Conservation (phyloP, 1,140 invertebrate genomes). For the Atta texana region DNA sequence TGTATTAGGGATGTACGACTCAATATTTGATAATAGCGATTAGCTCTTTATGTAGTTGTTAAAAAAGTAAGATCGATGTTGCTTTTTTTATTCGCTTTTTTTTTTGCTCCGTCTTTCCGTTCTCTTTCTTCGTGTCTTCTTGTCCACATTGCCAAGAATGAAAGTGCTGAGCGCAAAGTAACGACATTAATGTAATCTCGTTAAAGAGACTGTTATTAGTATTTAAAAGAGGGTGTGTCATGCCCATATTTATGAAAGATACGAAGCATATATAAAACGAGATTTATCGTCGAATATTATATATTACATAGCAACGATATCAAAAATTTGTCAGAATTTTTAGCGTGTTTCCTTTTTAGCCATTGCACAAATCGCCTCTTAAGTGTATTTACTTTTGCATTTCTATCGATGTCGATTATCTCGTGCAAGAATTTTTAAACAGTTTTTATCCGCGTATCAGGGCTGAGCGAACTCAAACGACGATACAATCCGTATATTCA, state of each 20-base stretch:
- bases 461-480: slow-evolving; percentile 49
- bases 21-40: slow-evolving; percentile 75
- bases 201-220: slow-evolving; percentile 63
- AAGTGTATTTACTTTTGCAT: slow-evolving; percentile 38
- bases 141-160: slow-evolving; percentile 30
- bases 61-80: slow-evolving; percentile 71
- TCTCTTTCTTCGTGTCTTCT: slow-evolving; percentile 22
- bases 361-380: slow-evolving; percentile 30
- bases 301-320: slow-evolving; percentile 69
- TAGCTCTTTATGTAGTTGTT: slow-evolving; percentile 66
- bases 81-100: slow-evolving; percentile 64
- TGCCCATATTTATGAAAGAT: slow-evolving; percentile 35
- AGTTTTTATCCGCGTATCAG: slow-evolving; percentile 46
- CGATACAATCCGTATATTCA: slow-evolving; percentile 71
- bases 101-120: slow-evolving; percentile 40
- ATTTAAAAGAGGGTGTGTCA: slow-evolving; percentile 62
- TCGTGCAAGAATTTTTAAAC: slow-evolving; percentile 45
- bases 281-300: slow-evolving; percentile 59
- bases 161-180: slow-evolving; percentile 19
- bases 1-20: slow-evolving; percentile 72
- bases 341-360: slow-evolving; percentile 11
- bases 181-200: slow-evolving; percentile 36
- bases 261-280: slow-evolving; percentile 43
- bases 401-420: slow-evolving; percentile 42
- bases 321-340: slow-evolving; percentile 60